Evolutionary conservation across 30 jellyfish, hydroid and myxozoan species (phyloP).

Genomic region (Sanderia malayensis): DNA sequence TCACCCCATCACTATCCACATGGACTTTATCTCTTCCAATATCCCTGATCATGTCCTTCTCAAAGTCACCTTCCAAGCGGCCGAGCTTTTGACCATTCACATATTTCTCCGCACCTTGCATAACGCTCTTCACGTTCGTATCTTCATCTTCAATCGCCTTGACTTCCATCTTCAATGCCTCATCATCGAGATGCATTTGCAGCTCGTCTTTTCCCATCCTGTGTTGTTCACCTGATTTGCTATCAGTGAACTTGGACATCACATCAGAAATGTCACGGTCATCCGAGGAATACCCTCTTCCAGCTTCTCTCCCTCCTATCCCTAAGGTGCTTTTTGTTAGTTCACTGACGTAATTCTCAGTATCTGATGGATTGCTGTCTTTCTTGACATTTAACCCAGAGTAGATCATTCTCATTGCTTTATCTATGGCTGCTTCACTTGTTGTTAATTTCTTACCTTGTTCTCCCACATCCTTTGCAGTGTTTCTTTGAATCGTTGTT

Average conservation of each 20-base stretch:
- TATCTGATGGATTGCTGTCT: conserved; percentile 11
- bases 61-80: conserved; percentile 53
- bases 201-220: conserved; percentile 64
- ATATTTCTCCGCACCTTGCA: conserved; percentile 60
- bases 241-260: conserved; percentile 51
- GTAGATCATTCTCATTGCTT: conserved; percentile 39
- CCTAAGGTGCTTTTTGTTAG: conserved; percentile 15
- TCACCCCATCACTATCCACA: conserved; percentile 9
- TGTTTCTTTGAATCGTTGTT: conserved; percentile 3
- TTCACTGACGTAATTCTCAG: conserved; percentile 20
- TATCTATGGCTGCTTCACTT: too few relatives aligned
- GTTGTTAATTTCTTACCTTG: too few relatives aligned
- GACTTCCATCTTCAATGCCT: conserved; percentile 69
- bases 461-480: too few relatives aligned
- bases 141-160: conserved; percentile 80
- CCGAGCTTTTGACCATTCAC: conserved; percentile 45
- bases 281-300: conserved; percentile 43
- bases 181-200: conserved; percentile 69
- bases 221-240: conserved; percentile 18
- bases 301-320: too few relatives aligned
- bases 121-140: conserved; percentile 55
- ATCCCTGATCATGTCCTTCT: conserved; percentile 49
- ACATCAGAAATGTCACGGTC: conserved; percentile 36
- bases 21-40: conserved; percentile 46
- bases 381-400: conserved; percentile 40